Percentiles rank a stretch among this genome's conserved stretches.
Evolutionary conservation across 2,113 vertebrate genomes (phyloP).

Genomic region (Caloenas nicobarica): DNA sequence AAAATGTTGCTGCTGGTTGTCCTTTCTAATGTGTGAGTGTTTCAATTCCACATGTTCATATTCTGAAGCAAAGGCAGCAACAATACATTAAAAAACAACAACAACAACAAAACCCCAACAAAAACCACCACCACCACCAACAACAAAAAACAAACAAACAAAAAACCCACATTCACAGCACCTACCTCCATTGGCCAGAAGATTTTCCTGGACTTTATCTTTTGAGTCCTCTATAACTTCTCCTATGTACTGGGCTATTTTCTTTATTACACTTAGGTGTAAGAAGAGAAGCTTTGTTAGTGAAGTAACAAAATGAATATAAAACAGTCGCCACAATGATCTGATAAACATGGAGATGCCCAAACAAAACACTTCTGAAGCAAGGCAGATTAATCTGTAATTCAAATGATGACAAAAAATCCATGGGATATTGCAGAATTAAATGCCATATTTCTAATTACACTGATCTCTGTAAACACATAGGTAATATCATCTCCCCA

Average conservation of each 20-base stretch:
- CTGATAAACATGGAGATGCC: neutral
- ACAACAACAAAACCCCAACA: no score
- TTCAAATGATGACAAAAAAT: neutral
- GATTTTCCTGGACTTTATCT: conserved; percentile 88
- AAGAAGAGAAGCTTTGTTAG: conserved; percentile 46
- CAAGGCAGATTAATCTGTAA: neutral
- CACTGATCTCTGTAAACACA: neutral
- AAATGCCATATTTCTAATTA: neutral
- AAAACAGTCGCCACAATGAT: neutral
- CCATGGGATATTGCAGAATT: neutral
- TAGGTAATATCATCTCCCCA: neutral
- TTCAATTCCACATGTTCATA: neutral
- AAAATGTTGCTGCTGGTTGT: neutral
- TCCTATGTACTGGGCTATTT: conserved; percentile 86
- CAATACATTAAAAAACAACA: neutral
- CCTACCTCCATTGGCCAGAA: conserved; percentile 89
- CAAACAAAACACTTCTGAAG: neutral
- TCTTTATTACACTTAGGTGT: conserved; percentile 83
- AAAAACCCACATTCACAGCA: neutral
- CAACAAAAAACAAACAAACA: no score
- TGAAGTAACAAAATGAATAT: neutral
- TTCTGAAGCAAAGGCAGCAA: neutral
- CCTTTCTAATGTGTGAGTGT: neutral
- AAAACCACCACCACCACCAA: no score
- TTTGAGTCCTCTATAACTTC: conserved; percentile 90